Conservation (phyloP, 2,113 vertebrate species). For the Syrmaticus mikado region DNA sequence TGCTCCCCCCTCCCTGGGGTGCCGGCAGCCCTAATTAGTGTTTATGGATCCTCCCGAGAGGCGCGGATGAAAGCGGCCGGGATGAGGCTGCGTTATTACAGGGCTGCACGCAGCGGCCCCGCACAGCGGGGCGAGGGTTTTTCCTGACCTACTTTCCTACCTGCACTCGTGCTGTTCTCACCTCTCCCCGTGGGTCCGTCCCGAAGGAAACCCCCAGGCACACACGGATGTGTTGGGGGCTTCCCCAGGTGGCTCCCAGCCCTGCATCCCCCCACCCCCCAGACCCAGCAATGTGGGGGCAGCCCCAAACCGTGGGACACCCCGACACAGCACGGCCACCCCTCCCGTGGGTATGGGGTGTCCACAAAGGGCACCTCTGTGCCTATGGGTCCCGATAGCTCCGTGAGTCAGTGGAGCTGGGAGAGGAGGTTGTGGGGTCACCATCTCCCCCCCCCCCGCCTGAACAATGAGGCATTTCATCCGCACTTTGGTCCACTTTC, state of each 20-base stretch:
- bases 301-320: accelerated
- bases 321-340: accelerated
- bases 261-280: accelerated
- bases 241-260: accelerated
- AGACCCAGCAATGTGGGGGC: not conserved
- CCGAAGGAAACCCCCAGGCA: not conserved
- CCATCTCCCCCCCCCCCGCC: not conserved
- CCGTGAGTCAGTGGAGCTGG: not conserved
- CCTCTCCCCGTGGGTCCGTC: not conserved
- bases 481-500: not conserved
- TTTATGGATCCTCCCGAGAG: not conserved
- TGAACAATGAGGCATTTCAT: not conserved
- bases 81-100: not conserved
- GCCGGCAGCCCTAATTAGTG: not conserved
- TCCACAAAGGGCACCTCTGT: not conserved
- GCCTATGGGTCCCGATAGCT: not conserved
- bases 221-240: not conserved
- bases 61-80: slow-evolving; percentile 4
- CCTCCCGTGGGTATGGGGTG: not conserved
- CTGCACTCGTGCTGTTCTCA: not conserved
- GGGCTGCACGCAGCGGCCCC: not conserved
- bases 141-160: slow-evolving; percentile 65
- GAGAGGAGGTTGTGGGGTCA: not conserved
- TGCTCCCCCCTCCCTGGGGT: not conserved
- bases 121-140: not conserved